Evolutionary conservation across 2,113 vertebrate species (phyloP).

Genomic region (Microtus montanus): DNA sequence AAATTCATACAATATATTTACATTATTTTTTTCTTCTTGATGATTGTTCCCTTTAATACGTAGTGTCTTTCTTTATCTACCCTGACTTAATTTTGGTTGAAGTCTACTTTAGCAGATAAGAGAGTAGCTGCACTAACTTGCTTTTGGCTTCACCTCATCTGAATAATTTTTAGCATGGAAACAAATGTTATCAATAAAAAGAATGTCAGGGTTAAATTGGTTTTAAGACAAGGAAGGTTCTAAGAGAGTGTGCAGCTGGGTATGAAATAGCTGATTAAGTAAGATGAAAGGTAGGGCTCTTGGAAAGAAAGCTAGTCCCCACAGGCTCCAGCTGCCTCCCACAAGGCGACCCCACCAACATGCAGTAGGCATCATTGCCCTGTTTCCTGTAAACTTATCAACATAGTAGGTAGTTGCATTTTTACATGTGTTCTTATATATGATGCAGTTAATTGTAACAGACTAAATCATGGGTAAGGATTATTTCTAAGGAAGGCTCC

Average conservation of each 20-base stretch:
- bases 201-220: neutral
- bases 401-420: neutral
- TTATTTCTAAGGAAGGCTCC: neutral
- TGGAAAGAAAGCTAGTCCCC: neutral
- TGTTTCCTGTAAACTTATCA: neutral
- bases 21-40: neutral
- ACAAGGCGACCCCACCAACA: neutral
- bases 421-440: neutral
- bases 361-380: neutral
- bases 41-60: neutral
- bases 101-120: neutral
- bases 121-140: neutral
- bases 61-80: neutral
- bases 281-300: neutral
- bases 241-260: neutral
- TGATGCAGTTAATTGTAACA: neutral
- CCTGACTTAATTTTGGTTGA: neutral
- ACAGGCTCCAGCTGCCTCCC: neutral
- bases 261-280: neutral
- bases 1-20: neutral
- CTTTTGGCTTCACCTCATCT: neutral
- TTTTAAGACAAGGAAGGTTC: neutral
- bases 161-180: neutral
- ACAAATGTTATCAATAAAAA: neutral
- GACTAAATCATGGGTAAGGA: neutral